Conservation (phyloP, 2,797 vertebrate species). For the Podarcis lilfordi region DNA sequence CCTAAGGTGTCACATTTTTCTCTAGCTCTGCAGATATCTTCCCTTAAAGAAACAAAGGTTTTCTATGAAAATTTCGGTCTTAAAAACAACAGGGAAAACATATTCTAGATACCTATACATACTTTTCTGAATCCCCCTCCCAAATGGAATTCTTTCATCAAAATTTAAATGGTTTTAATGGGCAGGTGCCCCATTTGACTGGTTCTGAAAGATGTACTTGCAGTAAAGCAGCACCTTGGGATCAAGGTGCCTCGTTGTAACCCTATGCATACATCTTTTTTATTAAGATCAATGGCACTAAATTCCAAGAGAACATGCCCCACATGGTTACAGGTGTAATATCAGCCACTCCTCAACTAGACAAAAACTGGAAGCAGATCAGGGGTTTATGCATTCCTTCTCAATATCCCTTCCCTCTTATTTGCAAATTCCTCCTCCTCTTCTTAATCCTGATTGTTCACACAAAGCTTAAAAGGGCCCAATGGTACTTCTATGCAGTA, state of each 20-base stretch:
- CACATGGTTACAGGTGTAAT: background rate
- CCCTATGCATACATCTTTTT: background rate
- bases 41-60: slow-evolving; percentile 80
- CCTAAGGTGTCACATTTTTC: slow-evolving; percentile 97
- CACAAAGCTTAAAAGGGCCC: background rate
- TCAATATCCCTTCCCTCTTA: background rate
- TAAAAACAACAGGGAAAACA: background rate
- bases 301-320: background rate
- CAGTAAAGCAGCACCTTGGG: background rate
- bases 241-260: background rate
- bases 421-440: background rate
- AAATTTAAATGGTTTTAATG: background rate
- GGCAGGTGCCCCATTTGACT: background rate
- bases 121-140: too few species aligned
- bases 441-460: background rate
- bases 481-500: background rate
- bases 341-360: background rate
- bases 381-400: background rate
- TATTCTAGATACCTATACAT: background rate
- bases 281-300: background rate
- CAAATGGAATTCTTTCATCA: background rate
- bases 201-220: background rate
- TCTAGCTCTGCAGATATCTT: slow-evolving; percentile 96
- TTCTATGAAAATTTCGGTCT: slow-evolving; percentile 54
- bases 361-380: background rate